phyloP scores from a whole-genome alignment of 2,888 invertebrate species.

The Phragmatobia fuliginosa region DNA sequence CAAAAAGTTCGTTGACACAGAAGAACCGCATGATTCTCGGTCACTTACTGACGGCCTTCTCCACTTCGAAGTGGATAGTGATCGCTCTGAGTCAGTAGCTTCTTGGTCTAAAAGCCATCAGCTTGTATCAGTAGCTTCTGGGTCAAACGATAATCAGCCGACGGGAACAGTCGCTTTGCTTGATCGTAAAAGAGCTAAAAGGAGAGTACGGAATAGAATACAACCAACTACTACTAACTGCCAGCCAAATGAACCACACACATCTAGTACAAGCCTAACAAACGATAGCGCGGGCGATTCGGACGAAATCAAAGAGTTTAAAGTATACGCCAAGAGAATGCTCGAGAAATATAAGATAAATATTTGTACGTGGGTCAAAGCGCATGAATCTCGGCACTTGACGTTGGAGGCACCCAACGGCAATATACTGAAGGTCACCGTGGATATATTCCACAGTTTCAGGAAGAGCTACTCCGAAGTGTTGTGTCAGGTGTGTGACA shows the following conservation, averaged over 20 bases:
- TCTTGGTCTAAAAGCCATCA: no score
- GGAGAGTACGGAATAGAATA: not conserved
- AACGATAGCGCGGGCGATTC: not conserved
- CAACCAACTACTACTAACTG: not conserved
- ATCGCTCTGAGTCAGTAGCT: no score
- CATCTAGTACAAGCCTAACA: not conserved
- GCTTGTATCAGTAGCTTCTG: not conserved
- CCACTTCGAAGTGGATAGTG: not conserved
- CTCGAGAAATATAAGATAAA: not conserved
- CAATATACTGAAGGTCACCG: not conserved
- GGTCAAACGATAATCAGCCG: not conserved
- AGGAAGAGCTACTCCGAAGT: not conserved
- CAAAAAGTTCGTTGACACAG: not conserved
- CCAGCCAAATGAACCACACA: not conserved
- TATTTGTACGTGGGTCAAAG: not conserved
- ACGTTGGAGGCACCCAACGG: not conserved
- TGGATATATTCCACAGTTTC: not conserved
- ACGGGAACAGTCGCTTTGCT: not conserved
- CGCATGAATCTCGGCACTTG: not conserved
- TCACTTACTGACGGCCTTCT: not conserved
- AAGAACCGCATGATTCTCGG: not conserved
- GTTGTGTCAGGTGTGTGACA: not conserved
- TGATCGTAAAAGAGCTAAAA: not conserved
- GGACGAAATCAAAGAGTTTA: not conserved
- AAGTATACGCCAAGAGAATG: not conserved